Evolutionary conservation across 2,113 vertebrate genomes (phyloP), one percentile per base, ranked within the genome.

Genomic region (Delphinus delphis): DNA sequence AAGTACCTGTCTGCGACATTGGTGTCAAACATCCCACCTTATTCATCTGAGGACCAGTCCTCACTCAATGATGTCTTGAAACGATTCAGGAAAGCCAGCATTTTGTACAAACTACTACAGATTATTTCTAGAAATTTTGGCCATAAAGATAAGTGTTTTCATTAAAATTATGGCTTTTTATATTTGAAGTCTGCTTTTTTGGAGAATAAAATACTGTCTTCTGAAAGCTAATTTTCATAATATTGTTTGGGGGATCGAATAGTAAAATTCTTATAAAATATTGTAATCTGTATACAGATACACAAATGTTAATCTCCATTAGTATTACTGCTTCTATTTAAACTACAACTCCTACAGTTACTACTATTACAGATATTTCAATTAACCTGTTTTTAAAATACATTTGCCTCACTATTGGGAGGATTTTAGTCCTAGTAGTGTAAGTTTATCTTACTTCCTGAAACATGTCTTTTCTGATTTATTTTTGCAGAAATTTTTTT

Each of bases 401-500:
- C 63, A 67, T 92, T 80, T 95, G 8, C 25, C 26, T 90, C 33
- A 63, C 15, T 38, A 18, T 38, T 38, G 8, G 33, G 25, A 95
- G 3, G 23, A 96, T 85, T 85, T 79, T 77, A 68, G 31, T 73
- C 33, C 3, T 3, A 82, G 26, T 53, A 60, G 79, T 41, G 12
- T 88, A 70, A 63, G 21, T 93, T 88, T 84, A 96, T 89, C 67
- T 94, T 63, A 70, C 33, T 9, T 92, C 50, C 31, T 23, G 88
- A 93, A 68, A 65, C 60, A 79, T 25, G 14, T 85, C 38, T 93
- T 92, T 97, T 84, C 18, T 65, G 81, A 92, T 71, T 88, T 92
- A 82, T 80, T 80, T 93, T 85, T 74, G 10, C 21, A 89, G 89
- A 55, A 89, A 65, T 80, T 96, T 96, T 91, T 95, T 96, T 38